These are phyloP conservation scores for Falco columbarius DNA, from an alignment of 2,797 vertebrate genomes.

Conservation along the genomic window DNA sequence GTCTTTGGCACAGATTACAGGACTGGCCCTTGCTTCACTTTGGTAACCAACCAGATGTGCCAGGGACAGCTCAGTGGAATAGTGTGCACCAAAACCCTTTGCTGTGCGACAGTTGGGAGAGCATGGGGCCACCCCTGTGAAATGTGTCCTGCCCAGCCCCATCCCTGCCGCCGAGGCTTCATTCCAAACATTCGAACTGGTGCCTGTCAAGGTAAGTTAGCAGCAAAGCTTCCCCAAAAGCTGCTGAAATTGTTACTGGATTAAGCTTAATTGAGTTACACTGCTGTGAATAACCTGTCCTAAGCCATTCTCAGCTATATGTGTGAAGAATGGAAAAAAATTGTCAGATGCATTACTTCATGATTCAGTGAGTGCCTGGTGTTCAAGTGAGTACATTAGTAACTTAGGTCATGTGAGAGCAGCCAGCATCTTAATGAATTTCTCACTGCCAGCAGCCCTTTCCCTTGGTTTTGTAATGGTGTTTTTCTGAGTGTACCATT, in stretches of 20 bases:
- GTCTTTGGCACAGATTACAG: slow-evolving; percentile 88
- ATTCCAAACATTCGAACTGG: slow-evolving; percentile 96
- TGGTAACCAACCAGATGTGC: slow-evolving; percentile 99
- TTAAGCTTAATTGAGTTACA: slow-evolving; percentile 83
- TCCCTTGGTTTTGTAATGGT: slow-evolving; percentile 6
- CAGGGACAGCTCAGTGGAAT: slow-evolving; percentile 97
- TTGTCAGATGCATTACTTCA: slow-evolving; percentile 83
- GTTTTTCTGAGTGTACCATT: slow-evolving; percentile 6
- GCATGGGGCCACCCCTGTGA: slow-evolving; percentile 99
- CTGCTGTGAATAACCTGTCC: slow-evolving; percentile 82
- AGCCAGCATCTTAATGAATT: slow-evolving; percentile 68
- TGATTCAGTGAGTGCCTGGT: slow-evolving; percentile 78
- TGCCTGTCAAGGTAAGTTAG: slow-evolving; percentile 93
- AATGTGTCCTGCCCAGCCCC: slow-evolving; percentile 96
- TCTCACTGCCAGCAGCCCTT: slow-evolving; percentile 52
- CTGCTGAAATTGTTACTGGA: slow-evolving; percentile 73
- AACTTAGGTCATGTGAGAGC: slow-evolving; percentile 59
- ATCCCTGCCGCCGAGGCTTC: slow-evolving; percentile 95
- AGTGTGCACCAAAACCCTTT: slow-evolving; percentile 96
- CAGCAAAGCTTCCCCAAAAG: slow-evolving; percentile 17
- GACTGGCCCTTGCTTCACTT: slow-evolving; percentile 94
- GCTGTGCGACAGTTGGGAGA: slow-evolving; percentile 95
- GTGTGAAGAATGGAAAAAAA: slow-evolving; percentile 74
- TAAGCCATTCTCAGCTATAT: slow-evolving; percentile 78
- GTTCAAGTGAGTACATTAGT: slow-evolving; percentile 73